Evolutionary conservation across 2,888 invertebrate species (phyloP), one percentile per base, ranked within the genome.

Genomic region (Drosophila vallismaia): DNA sequence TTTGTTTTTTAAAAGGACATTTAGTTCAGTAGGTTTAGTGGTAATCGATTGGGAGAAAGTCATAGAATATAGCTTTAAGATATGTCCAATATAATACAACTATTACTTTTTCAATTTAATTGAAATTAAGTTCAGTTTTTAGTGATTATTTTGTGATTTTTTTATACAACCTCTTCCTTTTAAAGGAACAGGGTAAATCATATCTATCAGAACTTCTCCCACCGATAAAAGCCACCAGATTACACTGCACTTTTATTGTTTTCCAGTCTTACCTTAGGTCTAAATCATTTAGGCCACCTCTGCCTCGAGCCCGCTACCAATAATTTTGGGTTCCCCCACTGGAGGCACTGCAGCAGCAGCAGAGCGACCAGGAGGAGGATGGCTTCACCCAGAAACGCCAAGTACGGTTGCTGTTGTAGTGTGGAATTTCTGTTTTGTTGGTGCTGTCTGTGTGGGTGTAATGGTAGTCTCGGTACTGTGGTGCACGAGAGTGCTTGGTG

Each of bases 201-300:
- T 8, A 0, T 40, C 14, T 8, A 12, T 6, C 38, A 12, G 14
- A 4, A 14, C 19, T 42, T 26, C 26, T 8, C 10, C 7, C 8
- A 55, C 5, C 36, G 12, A 42, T 24, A 14, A 10, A 8, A 24
- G 7, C 24, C 36, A 4, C 29, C 60, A 10, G 29, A 26, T 8
- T n/a, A 14, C 40, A 60, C 60, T 62, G 29, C 48, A 62, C 62
- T 9, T 24, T 19, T 31, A 45, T 48, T n/a, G 1, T 10, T 9
- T 9, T 8, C 9, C 31, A 36, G 48, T 48, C 60, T 62, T 62
- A 62, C 60, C 60, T 60, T 80, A 64, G 82, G 76, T 79, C 70
- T 71, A 73, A 67, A 87, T 85, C 82, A 83, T 77, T 68, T 66
- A 57, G 69, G 85, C 76, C 78, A 51, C 60, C 51, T 57, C 60